Conservation (phyloP, 2,888 invertebrate species). For the Prosapia bicincta region DNA sequence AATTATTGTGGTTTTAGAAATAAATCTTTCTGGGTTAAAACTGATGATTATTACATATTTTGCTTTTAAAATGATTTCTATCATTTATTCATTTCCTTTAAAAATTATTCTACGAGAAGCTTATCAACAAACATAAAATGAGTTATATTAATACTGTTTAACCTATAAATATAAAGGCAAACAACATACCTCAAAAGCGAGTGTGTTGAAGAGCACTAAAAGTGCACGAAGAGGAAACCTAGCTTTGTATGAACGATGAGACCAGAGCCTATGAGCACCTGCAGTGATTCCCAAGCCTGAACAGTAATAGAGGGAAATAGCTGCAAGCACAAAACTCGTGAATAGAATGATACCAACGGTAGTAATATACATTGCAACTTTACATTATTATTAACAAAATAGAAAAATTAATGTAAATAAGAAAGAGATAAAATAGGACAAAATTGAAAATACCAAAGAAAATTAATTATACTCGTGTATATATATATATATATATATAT, state of each 20-base stretch:
- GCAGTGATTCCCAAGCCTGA: conserved; percentile 93
- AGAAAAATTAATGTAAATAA: background rate
- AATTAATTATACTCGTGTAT: no score
- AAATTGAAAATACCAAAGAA: conserved; percentile 2
- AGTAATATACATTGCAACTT: background rate
- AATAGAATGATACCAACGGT: no score
- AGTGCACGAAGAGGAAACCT: conserved; percentile 81
- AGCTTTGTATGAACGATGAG: conserved; percentile 94
- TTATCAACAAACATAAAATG: no score
- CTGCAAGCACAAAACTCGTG: conserved; percentile 55
- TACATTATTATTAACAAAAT: background rate
- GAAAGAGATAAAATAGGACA: background rate
- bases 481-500: no score
- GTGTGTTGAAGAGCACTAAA: conserved; percentile 76
- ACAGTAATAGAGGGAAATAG: conserved; percentile 66
- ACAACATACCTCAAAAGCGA: conserved; percentile 82
- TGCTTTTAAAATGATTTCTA: no score
- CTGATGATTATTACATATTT: no score
- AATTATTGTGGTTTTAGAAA: no score
- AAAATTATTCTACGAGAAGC: no score
- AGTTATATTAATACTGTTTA: no score
- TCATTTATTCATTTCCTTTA: no score
- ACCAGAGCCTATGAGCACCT: conserved; percentile 94
- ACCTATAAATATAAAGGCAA: no score
- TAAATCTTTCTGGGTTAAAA: no score